Percentiles rank a stretch among this genome's conserved stretches.
These are phyloP conservation scores for Artibeus lituratus DNA, from an alignment of 2,797 vertebrate genomes.

Conservation along the genomic window DNA sequence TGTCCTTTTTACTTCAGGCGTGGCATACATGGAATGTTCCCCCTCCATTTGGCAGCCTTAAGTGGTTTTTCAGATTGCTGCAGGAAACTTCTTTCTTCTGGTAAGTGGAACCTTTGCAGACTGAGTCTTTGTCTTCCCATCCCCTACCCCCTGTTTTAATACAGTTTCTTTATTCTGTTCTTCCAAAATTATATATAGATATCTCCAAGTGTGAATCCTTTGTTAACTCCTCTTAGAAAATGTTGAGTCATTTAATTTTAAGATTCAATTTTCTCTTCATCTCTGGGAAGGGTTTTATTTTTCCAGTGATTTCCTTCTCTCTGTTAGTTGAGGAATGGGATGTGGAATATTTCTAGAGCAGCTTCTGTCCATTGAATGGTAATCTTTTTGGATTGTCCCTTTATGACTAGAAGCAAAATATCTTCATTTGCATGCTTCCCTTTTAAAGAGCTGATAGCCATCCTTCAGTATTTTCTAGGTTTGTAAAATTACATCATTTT, in stretches of 20 bases:
- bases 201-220: neutral
- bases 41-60: conserved; percentile 97
- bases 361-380: neutral
- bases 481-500: conserved; percentile 19
- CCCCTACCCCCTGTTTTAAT: neutral
- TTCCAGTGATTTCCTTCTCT: neutral
- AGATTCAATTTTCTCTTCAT: neutral
- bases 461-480: neutral
- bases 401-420: neutral
- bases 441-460: conserved; percentile 18
- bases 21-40: conserved; percentile 98
- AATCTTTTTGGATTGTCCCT: neutral
- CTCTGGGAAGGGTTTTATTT: neutral
- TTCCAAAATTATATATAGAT: neutral
- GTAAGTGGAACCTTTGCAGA: conserved; percentile 78
- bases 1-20: conserved; percentile 87
- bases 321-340: neutral
- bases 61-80: conserved; percentile 99
- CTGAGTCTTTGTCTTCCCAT: neutral
- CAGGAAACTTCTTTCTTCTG: conserved; percentile 97
- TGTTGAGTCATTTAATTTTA: conserved; percentile 4
- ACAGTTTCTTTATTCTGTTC: neutral
- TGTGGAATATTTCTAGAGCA: neutral
- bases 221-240: conserved; percentile 17
- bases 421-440: neutral